Base-by-base conservation (phyloP, 2,888 invertebrate species). In the Unio pictorum region DNA sequence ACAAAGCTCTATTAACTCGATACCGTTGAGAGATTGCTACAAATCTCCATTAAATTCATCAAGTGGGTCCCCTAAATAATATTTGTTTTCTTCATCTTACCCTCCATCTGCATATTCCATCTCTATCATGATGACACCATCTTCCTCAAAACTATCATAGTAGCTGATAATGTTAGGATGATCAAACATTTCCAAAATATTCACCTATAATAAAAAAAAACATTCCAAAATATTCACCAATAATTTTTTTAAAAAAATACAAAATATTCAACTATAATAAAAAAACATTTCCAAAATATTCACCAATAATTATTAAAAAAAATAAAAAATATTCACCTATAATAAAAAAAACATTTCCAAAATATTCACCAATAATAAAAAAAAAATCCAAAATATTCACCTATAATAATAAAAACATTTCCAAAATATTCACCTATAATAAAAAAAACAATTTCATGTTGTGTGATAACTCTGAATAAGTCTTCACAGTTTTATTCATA, bases 101-200 rank as follows among this genome's bases (percentile, higher is more conserved):
- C 94, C 94, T 26, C 93, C 94, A 87, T 94, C 94, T 4, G 94
- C 94, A 87, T 94, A 95, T 86, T 95, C 94, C 94, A 95, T 95
- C 89, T 95, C 94, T 74, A 94, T 94, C 87, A 94, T 92, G 34
- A 94, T 88, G 4, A 93, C 92, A 17, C 94, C 94, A 79, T 94
- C 93, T 81, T 93, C 92, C 84, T 94, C 93, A 86, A 94, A 94
- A 84, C 94, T 94, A 76, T 94, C 94, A 82, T 93, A 92, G 86
- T 95, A 95, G 81, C 93, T 92, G 63, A 94, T 93, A 71, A 95
- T 94, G 87, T 94, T 94, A 3, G 94, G 94, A 89, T 95, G 95
- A 83, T 94, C 93, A 62, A 95, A 89, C 81, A 93, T 92, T 0
- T 94, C 93, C 68, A 95, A 91, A 4, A 94, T 93, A 79, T 93